phyloP scores from a whole-genome alignment of 2,113 vertebrate genomes.

The Bucco capensis region DNA sequence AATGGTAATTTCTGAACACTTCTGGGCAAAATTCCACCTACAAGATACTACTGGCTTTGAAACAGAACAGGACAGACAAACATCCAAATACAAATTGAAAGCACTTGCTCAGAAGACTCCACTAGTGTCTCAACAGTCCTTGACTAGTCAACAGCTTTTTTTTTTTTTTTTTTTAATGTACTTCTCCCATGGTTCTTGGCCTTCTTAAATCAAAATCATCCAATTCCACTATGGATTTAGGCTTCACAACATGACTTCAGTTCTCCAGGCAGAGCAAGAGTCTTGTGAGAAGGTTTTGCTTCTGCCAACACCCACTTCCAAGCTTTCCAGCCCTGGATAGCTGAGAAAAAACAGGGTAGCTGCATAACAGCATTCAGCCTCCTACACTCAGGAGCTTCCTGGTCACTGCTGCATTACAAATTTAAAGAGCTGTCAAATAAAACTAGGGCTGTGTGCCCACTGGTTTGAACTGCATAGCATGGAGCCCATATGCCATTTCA shows the following conservation, averaged over 20 bases:
- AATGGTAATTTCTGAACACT: neutral
- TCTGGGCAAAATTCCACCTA: neutral
- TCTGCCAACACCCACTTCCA: conserved; percentile 51
- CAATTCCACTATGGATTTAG: conserved; percentile 36
- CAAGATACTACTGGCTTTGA: neutral
- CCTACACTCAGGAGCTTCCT: neutral
- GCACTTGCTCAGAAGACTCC: neutral
- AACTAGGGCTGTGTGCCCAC: neutral
- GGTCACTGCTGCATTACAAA: neutral
- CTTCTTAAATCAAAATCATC: neutral
- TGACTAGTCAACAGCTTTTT: neutral
- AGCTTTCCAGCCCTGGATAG: neutral
- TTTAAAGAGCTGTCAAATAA: neutral
- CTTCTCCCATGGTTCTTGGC: neutral
- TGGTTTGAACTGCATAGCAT: neutral
- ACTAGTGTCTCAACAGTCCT: neutral
- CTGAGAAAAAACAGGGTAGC: conserved; percentile 14
- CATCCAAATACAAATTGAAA: conserved; percentile 11
- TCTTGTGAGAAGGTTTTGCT: conserved; percentile 27
- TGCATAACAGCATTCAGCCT: neutral
- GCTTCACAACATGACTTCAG: conserved; percentile 35
- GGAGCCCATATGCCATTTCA: neutral
- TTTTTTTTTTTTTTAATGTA: neutral
- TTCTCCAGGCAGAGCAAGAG: conserved; percentile 39
- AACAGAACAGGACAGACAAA: conserved; percentile 9